Evolutionary conservation across 92 coral and sea anemone genomes (phyloP).

Genomic region (Epizoanthus illoricatus): DNA sequence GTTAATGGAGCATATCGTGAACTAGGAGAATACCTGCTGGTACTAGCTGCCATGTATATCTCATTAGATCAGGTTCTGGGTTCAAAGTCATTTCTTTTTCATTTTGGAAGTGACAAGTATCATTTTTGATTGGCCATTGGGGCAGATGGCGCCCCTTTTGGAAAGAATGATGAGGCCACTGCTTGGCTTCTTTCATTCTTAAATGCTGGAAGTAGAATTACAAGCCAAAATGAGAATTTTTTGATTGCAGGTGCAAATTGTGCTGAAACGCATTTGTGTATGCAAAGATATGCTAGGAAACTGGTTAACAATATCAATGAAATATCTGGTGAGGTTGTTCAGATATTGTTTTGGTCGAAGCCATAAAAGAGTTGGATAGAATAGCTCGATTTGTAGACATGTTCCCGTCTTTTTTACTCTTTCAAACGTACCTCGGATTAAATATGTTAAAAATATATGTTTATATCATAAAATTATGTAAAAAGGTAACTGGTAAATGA

Average conservation of each 20-base stretch:
- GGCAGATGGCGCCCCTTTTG: conserved; percentile 12
- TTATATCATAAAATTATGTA: no score
- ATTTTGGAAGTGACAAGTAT: conserved; percentile 10
- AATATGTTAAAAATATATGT: no score
- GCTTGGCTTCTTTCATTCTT: conserved; percentile 5
- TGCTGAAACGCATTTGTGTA: conserved; percentile 43
- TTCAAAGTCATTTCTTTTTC: neutral
- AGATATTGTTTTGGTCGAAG: no score
- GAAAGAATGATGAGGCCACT: conserved; percentile 28
- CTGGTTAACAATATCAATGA: conserved; percentile 36
- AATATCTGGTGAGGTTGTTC: conserved; percentile 36
- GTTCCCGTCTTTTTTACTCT: no score
- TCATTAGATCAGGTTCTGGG: neutral
- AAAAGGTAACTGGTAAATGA: no score
- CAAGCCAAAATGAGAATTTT: neutral
- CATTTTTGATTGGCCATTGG: conserved; percentile 16
- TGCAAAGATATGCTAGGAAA: conserved; percentile 48
- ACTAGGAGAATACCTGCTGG: no score
- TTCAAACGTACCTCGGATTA: no score
- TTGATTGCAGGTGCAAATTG: conserved; percentile 34
- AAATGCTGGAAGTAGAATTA: neutral
- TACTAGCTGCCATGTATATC: no score
- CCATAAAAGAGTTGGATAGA: no score
- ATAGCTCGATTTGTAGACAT: no score
- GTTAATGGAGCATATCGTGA: no score